A percentile compares a stretch with the other conserved stretches of the same genome.
Evolutionary conservation across 2,113 vertebrate genomes (phyloP).

Genomic region (Heterotis niloticus): DNA sequence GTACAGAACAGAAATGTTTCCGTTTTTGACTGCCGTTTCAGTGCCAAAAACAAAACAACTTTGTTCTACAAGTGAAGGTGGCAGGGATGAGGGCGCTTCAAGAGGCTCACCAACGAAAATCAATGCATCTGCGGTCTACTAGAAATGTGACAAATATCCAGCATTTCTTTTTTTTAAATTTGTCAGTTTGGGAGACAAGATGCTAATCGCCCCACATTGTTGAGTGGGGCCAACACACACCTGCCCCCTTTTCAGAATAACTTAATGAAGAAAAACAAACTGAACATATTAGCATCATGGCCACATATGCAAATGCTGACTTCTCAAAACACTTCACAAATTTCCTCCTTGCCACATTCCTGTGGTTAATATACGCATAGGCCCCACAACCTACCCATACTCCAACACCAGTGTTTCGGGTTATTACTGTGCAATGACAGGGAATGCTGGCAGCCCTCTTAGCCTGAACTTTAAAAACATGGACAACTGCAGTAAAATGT

Average conservation of each 20-base stretch:
- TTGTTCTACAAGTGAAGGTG: not conserved
- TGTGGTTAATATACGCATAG: not conserved
- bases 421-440: conserved; percentile 47
- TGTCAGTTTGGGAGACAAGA: no score
- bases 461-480: conserved; percentile 46
- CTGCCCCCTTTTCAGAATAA: not conserved
- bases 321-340: not conserved
- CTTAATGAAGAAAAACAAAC: not conserved
- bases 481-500: conserved; percentile 49
- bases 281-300: not conserved
- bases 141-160: no score
- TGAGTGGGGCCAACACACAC: not conserved
- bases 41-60: not conserved
- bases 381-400: not conserved
- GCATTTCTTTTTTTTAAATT: no score
- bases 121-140: not conserved
- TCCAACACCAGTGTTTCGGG: conserved; percentile 40
- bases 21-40: not conserved
- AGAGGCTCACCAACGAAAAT: not conserved
- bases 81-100: not conserved
- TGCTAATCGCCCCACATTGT: no score
- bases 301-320: not conserved
- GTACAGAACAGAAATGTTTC: not conserved
- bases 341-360: not conserved
- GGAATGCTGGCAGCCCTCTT: conserved; percentile 45